A percentile compares a stretch with the other conserved stretches of the same genome.
phyloP scores from a whole-genome alignment of 2,113 vertebrate genomes.

The Fulica atra region DNA sequence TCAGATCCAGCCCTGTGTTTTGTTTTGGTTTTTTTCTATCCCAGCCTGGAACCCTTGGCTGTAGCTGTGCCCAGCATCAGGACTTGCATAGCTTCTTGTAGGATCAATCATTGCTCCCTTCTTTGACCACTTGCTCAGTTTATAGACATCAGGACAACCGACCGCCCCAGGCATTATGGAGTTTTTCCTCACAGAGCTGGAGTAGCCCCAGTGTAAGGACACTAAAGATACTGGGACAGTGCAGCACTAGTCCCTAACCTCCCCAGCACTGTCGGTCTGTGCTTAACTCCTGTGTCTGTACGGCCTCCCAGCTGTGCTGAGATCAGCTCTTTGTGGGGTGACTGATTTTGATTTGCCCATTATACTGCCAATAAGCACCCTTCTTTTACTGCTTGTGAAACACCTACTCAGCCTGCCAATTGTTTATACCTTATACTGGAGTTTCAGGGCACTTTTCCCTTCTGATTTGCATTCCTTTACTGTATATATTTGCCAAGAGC shows the following conservation, averaged over 20 bases:
- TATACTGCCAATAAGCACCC: not conserved
- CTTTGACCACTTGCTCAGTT: not conserved
- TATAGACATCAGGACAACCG: not conserved
- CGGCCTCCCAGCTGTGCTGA: fast-evolving
- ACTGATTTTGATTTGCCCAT: not conserved
- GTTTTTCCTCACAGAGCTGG: not conserved
- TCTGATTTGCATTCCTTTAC: not conserved
- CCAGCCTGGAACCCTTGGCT: not conserved
- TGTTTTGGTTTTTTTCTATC: not conserved
- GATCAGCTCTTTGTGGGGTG: not conserved
- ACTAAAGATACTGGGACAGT: not conserved
- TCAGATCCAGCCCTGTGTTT: not conserved
- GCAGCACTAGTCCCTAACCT: not conserved
- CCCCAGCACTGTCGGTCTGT: fast-evolving
- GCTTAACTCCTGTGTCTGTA: fast-evolving
- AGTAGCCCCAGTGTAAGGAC: not conserved
- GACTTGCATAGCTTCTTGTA: not conserved
- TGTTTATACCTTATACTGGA: not conserved
- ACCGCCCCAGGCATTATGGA: not conserved
- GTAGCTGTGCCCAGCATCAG: not conserved
- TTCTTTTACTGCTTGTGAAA: not conserved
- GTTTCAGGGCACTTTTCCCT: no score
- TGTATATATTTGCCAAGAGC: not conserved
- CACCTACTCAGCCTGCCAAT: not conserved
- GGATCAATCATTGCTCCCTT: not conserved